Conservation (phyloP, 2,797 vertebrate species). For the Ctenosaura bakeri region DNA sequence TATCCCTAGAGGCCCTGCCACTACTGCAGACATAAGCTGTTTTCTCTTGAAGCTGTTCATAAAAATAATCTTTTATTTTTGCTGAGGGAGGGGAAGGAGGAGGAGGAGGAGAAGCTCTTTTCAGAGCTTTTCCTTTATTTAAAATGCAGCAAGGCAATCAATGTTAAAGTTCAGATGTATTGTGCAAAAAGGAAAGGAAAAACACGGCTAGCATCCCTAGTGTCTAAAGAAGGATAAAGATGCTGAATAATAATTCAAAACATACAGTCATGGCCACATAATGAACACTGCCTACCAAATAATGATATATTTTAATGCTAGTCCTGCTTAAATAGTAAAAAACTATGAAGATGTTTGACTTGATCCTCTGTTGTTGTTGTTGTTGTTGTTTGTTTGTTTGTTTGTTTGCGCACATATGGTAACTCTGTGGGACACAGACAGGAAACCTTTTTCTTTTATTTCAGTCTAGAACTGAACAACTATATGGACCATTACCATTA, state of each 20-base stretch:
- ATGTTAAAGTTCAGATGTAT: conserved; percentile 35
- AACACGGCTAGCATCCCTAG: conserved; percentile 41
- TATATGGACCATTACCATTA: neutral
- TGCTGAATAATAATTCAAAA: conserved; percentile 49
- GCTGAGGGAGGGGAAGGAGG: neutral
- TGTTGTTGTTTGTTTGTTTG: neutral
- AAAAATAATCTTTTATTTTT: conserved; percentile 65
- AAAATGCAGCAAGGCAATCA: conserved; percentile 61
- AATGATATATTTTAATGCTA: neutral
- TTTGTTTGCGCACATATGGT: neutral
- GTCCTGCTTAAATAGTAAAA: neutral
- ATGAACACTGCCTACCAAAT: neutral
- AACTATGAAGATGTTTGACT: neutral
- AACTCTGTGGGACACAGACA: neutral
- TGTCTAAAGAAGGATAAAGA: conserved; percentile 1
- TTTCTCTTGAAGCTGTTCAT: conserved; percentile 70
- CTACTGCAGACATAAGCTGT: conserved; percentile 67
- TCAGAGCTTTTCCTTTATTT: conserved; percentile 67
- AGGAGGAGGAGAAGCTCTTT: conserved; percentile 58
- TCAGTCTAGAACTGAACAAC: neutral
- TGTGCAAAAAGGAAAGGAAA: conserved; percentile 46
- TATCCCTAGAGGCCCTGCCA: conserved; percentile 59
- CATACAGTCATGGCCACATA: conserved; percentile 36
- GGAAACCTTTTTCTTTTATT: neutral
- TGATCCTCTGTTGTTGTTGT: neutral